Evolutionary conservation across 2,113 vertebrate species (phyloP).

Genomic region (Neogobius melanostomus): DNA sequence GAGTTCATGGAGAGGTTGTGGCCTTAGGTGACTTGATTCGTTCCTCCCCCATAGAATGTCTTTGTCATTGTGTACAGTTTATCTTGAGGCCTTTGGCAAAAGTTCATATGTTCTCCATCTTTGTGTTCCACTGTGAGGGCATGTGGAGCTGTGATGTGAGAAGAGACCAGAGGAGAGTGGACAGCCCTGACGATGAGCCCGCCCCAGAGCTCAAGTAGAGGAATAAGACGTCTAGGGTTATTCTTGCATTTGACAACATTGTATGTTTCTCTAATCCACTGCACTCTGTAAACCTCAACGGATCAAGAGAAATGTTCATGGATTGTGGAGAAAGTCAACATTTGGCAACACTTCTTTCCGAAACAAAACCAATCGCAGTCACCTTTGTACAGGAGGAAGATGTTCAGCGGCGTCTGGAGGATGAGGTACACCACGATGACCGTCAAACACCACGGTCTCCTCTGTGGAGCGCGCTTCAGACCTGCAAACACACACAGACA

Average conservation of each 20-base stretch:
- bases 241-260: no score
- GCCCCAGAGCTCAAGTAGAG: background rate
- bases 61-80: background rate
- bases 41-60: background rate
- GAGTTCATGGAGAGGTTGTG: background rate
- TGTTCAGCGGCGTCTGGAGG: conserved; percentile 50
- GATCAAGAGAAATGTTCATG: background rate
- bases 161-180: background rate
- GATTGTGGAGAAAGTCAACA: no score
- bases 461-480: conserved; percentile 32
- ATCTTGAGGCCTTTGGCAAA: background rate
- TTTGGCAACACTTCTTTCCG: no score
- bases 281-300: no score
- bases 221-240: no score
- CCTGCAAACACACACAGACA: conserved; percentile 52
- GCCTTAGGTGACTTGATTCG: background rate
- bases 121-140: background rate
- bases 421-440: conserved; percentile 45
- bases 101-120: background rate
- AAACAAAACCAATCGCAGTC: background rate
- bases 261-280: no score
- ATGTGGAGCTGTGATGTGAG: background rate
- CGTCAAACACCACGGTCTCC: conserved; percentile 24
- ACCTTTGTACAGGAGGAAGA: conserved; percentile 68
- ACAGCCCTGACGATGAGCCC: background rate